A percentile compares a stretch with the other conserved stretches of the same genome.
These are phyloP conservation scores for Nasonia vitripennis DNA, from an alignment of 1,140 invertebrate genomes.

Conservation along the genomic window DNA sequence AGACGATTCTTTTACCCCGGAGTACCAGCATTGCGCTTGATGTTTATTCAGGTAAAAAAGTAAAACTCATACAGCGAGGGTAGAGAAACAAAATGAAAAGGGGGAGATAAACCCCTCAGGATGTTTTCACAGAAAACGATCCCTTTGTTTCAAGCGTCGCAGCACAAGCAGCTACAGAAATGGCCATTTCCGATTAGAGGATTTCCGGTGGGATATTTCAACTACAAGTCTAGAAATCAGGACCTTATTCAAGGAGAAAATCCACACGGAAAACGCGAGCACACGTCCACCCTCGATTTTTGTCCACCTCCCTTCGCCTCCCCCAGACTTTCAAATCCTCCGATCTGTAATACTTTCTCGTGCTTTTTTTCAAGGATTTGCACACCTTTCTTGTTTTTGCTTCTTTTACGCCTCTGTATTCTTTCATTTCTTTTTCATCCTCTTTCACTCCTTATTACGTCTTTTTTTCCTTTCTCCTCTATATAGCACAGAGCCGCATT, in stretches of 20 bases:
- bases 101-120: constrained; percentile 43
- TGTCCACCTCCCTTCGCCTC: too few species aligned
- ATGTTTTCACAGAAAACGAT: constrained; percentile 51
- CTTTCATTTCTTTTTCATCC: background rate
- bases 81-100: background rate
- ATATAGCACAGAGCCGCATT: too few species aligned
- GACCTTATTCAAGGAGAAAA: constrained; percentile 39
- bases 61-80: background rate
- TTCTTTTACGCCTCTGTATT: background rate
- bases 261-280: constrained; percentile 2
- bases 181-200: constrained; percentile 57
- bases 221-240: constrained; percentile 51
- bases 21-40: too few species aligned
- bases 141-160: constrained; percentile 23
- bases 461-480: background rate
- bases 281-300: background rate
- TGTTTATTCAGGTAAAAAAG: too few species aligned
- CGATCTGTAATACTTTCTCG: background rate
- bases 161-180: constrained; percentile 56
- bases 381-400: background rate
- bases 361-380: too few species aligned
- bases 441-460: background rate
- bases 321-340: background rate
- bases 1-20: too few species aligned
- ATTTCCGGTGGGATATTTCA: constrained; percentile 54